These are phyloP conservation scores for Hemiscyllium ocellatum DNA, from an alignment of 2,113 vertebrate genomes.

Conservation along the genomic window DNA sequence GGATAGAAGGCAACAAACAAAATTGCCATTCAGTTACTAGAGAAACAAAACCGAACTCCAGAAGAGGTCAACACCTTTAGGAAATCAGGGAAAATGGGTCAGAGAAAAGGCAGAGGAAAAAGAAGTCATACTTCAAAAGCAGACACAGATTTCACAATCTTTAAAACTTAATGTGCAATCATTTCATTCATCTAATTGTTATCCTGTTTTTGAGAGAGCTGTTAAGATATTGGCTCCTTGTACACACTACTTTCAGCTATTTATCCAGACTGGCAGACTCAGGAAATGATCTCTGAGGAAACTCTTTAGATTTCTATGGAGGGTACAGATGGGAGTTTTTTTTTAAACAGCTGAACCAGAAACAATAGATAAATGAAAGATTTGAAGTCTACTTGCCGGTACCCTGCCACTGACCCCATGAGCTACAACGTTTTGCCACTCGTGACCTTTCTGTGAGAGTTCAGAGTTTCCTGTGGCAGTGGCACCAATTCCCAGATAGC, in stretches of 20 bases:
- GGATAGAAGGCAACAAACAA: neutral
- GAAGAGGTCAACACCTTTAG: neutral
- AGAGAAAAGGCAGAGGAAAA: neutral
- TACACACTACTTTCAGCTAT: neutral
- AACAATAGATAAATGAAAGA: slow-evolving; percentile 21
- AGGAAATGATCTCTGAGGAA: slow-evolving; percentile 25
- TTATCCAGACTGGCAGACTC: neutral
- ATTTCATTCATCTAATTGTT: neutral
- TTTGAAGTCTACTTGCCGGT: neutral
- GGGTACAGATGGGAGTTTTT: neutral
- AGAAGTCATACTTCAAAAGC: neutral
- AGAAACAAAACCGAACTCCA: neutral
- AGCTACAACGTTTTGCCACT: neutral
- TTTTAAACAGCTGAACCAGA: slow-evolving; percentile 12
- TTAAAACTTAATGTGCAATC: neutral
- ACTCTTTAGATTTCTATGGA: slow-evolving; percentile 17
- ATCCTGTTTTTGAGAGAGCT: slow-evolving; percentile 18
- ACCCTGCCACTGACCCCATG: neutral
- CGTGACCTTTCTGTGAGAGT: slow-evolving; percentile 64
- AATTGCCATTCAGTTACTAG: neutral
- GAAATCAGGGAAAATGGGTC: neutral
- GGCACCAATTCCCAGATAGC: slow-evolving; percentile 14
- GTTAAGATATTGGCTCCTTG: neutral
- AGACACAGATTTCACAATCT: neutral
- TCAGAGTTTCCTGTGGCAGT: slow-evolving; percentile 62